Evolutionary conservation across 1,140 invertebrate genomes (phyloP), one percentile per base, ranked within the genome.

Genomic region (Helicoverpa zea): DNA sequence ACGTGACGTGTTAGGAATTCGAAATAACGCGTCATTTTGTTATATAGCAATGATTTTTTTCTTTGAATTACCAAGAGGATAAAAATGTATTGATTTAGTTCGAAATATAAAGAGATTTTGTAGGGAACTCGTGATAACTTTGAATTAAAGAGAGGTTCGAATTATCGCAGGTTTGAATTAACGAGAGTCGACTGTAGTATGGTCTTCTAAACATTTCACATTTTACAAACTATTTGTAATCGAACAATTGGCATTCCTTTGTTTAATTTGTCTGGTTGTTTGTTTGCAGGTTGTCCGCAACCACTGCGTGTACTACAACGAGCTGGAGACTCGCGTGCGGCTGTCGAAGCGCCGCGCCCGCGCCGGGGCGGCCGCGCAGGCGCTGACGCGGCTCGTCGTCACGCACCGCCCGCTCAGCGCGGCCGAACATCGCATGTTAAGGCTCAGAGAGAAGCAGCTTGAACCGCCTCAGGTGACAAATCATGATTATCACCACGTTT

Each of bases 251-350:
- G 7, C 3, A 35, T 35, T 3, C 3, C 35, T 5, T 35, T 35
- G 7, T 35, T 35, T 35, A 35, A 35, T 35, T 35, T 35, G 35
- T 35, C 3, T 35, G 3, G 2, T 29, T 11, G 18, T 56, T 73
- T 2, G 5, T 56, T 75, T 79, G 0, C 81, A 95, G 95, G 94
- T 99, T 77, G 97, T 99, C 73, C 96, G 98, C 74, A 97, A 98
- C 84, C 98, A 99, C 89, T 98, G 97, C 64, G 98, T 99, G 30
- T 99, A 98, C 94, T 99, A 99, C 93, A 99, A 99, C 96, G 99
- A 99, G 94, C 91, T 99, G 84, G 99, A 99, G 95, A 99, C 99
- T 0, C 97, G 98, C 66, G 98, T 99, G 59, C 96, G 98, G 29
- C 95, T 99, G 54, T 99, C 97, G 85, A 99, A 99, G 94, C 96